These are phyloP conservation scores for Macropodus opercularis DNA, from an alignment of 2,797 vertebrate species.

Conservation along the genomic window DNA sequence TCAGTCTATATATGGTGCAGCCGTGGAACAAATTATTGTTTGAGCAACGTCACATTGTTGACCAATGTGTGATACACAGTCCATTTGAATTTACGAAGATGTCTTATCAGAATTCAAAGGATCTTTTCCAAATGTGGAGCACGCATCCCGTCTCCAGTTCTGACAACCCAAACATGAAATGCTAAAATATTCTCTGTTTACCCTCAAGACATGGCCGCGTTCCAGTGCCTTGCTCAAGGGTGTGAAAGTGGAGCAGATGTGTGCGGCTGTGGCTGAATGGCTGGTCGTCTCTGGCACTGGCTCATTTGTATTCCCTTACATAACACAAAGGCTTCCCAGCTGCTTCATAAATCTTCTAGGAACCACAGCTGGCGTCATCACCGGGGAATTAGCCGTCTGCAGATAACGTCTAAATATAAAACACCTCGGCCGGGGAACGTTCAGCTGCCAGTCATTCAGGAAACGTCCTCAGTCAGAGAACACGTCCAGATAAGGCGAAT, in stretches of 20 bases:
- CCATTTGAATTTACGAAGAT: no score
- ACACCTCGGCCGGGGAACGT: conserved; percentile 7
- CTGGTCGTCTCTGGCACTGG: conserved; percentile 18
- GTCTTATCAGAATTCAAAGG: no score
- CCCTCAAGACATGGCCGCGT: conserved; percentile 1
- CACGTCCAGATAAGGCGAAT: not conserved
- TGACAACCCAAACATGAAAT: not conserved
- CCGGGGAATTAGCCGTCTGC: conserved; percentile 45
- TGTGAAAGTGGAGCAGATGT: conserved; percentile 40
- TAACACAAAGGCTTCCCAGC: conserved; percentile 44
- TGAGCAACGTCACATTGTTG: no score
- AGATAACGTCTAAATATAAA: conserved; percentile 49
- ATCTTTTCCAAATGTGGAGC: no score
- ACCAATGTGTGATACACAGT: no score
- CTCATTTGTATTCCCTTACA: conserved; percentile 46
- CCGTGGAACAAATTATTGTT: no score
- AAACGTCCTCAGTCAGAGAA: not conserved
- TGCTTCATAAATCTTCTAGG: conserved; percentile 49
- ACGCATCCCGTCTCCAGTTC: not conserved
- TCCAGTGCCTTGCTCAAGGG: conserved; percentile 37
- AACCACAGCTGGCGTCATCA: conserved; percentile 57
- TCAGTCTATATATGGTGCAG: no score
- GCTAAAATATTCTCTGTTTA: not conserved
- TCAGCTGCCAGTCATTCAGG: not conserved
- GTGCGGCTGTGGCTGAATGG: conserved; percentile 8